Evolutionary conservation across 2,888 invertebrate species (phyloP).

Genomic region (Drepana falcataria): DNA sequence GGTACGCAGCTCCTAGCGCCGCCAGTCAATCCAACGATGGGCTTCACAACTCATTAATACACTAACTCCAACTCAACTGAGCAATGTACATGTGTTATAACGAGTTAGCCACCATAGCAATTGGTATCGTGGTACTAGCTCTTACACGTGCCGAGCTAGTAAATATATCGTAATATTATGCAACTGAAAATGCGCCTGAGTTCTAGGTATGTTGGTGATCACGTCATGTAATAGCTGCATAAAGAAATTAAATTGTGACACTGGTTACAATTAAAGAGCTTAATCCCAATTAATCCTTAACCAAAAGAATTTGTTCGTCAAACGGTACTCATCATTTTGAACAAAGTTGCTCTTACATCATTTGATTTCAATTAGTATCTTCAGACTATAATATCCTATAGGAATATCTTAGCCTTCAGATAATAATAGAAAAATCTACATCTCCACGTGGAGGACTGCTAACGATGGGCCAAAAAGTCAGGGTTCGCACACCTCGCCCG

Average conservation of each 20-base stretch:
- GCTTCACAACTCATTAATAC: background rate
- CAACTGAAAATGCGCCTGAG: slow-evolving; percentile 33
- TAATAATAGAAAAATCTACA: no score
- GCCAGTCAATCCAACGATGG: background rate
- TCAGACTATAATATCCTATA: no score
- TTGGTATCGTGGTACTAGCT: slow-evolving; percentile 10
- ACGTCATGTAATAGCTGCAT: background rate
- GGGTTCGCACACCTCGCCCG: no score
- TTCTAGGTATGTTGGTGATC: background rate
- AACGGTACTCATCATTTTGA: no score
- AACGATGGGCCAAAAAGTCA: no score
- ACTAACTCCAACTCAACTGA: slow-evolving; percentile 7
- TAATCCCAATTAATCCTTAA: no score
- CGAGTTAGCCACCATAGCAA: slow-evolving; percentile 5
- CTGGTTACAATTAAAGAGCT: slow-evolving; percentile 10
- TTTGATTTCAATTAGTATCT: no score
- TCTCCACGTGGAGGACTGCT: no score
- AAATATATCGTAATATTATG: slow-evolving; percentile 51
- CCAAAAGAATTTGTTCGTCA: no score
- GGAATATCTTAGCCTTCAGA: no score
- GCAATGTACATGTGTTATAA: slow-evolving; percentile 19
- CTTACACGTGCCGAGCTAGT: slow-evolving; percentile 53
- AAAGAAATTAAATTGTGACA: background rate
- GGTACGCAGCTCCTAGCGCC: background rate
- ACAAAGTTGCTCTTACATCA: no score